A percentile compares a stretch with the other conserved stretches of the same genome.
These are phyloP conservation scores for Platycheirus albimanus DNA, from an alignment of 2,888 invertebrate species.

Conservation along the genomic window DNA sequence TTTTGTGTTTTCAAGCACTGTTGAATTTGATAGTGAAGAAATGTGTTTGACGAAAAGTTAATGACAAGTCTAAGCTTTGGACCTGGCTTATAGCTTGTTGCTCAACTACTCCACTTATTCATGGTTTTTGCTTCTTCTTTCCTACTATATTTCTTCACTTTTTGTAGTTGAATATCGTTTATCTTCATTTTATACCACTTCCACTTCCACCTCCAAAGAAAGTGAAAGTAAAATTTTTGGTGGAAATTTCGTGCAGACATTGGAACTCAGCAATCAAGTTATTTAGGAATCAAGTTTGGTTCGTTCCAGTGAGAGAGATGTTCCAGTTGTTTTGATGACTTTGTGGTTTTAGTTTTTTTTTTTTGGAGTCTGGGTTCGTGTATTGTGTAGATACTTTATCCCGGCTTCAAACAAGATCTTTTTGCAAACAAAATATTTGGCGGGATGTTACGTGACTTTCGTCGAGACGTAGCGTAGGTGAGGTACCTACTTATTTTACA, in stretches of 20 bases:
- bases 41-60: neutral
- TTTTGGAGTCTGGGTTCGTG: slow-evolving; percentile 11
- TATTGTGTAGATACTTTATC: slow-evolving; percentile 3
- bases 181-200: slow-evolving; percentile 37
- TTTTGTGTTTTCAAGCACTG: too few relatives aligned
- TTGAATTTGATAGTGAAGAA: too few relatives aligned
- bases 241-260: slow-evolving; percentile 35
- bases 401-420: slow-evolving; percentile 24
- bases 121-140: slow-evolving; percentile 12
- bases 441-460: slow-evolving; percentile 34
- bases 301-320: slow-evolving; percentile 57
- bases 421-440: neutral
- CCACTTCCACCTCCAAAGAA: slow-evolving; percentile 52
- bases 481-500: neutral
- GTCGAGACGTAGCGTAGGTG: neutral
- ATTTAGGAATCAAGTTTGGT: slow-evolving; percentile 31
- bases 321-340: slow-evolving; percentile 33
- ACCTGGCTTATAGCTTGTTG: slow-evolving; percentile 6
- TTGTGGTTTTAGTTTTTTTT: neutral
- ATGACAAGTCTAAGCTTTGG: slow-evolving; percentile 25
- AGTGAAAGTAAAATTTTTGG: slow-evolving; percentile 67
- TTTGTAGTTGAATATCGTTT: slow-evolving; percentile 32
- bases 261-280: slow-evolving; percentile 38
- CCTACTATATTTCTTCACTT: slow-evolving; percentile 11
- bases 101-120: slow-evolving; percentile 27